Evolutionary conservation across 1,140 invertebrate genomes (phyloP), one percentile per base, ranked within the genome.

Genomic region (Pseudomyrmex flavicornis): DNA sequence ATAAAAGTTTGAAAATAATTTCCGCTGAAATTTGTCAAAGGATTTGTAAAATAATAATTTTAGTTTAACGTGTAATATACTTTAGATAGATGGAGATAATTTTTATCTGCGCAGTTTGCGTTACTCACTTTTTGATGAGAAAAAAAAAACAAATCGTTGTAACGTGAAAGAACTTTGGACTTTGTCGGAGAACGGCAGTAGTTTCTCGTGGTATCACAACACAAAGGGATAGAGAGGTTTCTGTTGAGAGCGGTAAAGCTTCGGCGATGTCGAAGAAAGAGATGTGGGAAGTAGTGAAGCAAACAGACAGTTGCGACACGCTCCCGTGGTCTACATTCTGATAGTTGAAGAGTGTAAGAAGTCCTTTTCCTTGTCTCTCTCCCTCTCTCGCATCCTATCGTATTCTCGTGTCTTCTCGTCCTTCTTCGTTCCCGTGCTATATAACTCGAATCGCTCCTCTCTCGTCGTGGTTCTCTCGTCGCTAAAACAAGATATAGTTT

Each of bases 401-500:
- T 35, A 35, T 35, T 35, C 35, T 35, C 35, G 35, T 2, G 35
- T 5, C 35, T 35, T 35, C 5, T 35, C 35, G 26, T 26, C 1
- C 26, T 22, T 22, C 20, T 22, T 22, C 46, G 72, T 74, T 77
- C 35, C 63, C 52, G 75, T 58, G 52, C 75, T 58, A 79, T 79
- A 69, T 69, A 79, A 69, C n/a, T n/a, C 17, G 17, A 50, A 56
- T 85, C 72, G 85, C 85, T 74, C 74, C 26, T 76, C 26, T 76
- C 58, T 13, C 54, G 17, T 68, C 44, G 26, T 59, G 44, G 4
- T 46, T 61, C 54, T 63, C 59, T 68, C 63, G 61, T 73, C 54
- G 52, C 66, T 88, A 83, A 91, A 84, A 86, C 89, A 85, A 91
- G 86, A 91, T 91, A 92, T 85, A 88, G 88, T 90, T 92, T 91